Base-by-base conservation (phyloP, 1,140 invertebrate genomes). In the Euura lappo region DNA sequence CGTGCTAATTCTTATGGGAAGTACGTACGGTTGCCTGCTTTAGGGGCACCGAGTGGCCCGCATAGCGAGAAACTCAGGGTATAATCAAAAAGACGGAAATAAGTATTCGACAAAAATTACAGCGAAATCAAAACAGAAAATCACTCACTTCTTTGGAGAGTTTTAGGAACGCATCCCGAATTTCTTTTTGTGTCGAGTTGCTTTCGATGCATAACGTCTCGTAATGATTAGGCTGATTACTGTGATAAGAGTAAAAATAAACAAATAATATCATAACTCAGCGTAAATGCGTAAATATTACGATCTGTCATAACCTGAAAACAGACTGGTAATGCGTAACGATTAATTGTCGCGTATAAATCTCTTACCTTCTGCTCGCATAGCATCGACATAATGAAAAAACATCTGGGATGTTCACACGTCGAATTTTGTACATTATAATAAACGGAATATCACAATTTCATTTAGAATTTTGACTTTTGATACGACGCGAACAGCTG, bases 121-220 rank as follows among this genome's bases (percentile, higher is more conserved):
- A 60, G 10, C 51, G 13, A 60, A 73, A 44, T 67, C 46, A 10
- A 28, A 28, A 65, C 65, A 51, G 42, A 72, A 45, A 44, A 28
- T 28, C 28, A 78, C 76, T 78, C 65, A 85, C 84, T 79, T 85
- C 71, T 75, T 86, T 86, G 5, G 84, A 85, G 8, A 84, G 77
- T 77, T 75, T 84, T 43, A 86, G 73, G 71, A 83, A 86, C 44
- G 85, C 84, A 45, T 73, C 69, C 69, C 76, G 80, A 45, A 86
- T 84, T 47, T 86, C 83, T 75, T 85, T 77, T 60, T 80, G 77
- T 0, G 84, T 75, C 43, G 81, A 79, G 77, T 79, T 71, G 5
- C 44, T 4, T 6, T 79, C 44, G 44, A 86, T 45, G 10, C 77
- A 69, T 51, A 86, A 75, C 6, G 73, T 73, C 2, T 85, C 82